Percentiles rank a stretch among this genome's conserved stretches.
Evolutionary conservation across 2,888 invertebrate species (phyloP).

Genomic region (Conops quadrifasciatus): DNA sequence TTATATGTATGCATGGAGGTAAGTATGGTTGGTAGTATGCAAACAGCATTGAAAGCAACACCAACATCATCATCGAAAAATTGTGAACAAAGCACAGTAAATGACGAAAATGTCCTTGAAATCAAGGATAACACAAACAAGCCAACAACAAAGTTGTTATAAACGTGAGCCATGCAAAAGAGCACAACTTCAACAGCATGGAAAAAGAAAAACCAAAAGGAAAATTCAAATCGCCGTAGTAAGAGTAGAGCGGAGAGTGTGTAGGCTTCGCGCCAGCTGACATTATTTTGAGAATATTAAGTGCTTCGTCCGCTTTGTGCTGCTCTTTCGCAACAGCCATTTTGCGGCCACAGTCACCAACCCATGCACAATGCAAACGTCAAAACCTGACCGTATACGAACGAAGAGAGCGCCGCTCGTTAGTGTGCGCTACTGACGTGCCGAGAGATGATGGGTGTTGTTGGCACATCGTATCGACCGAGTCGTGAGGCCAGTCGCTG

Average conservation of each 20-base stretch:
- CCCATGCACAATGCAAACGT: conserved; percentile 4
- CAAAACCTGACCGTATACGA: conserved; percentile 23
- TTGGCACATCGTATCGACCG: conserved; percentile 7
- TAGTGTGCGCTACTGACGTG: not conserved
- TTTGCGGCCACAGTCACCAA: conserved; percentile 23
- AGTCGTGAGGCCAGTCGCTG: conserved; percentile 36
- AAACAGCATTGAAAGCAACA: not conserved
- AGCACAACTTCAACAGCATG: not conserved
- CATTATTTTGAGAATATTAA: conserved; percentile 2
- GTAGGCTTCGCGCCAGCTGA: conserved; percentile 8
- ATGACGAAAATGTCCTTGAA: conserved; percentile 30
- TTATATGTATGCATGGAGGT: not conserved
- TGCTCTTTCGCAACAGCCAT: conserved; percentile 34
- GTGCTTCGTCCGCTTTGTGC: conserved; percentile 8
- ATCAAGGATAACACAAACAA: conserved; percentile 34
- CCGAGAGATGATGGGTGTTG: conserved; percentile 21
- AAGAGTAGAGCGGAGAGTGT: not conserved
- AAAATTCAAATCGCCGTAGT: not conserved
- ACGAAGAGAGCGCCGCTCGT: not conserved
- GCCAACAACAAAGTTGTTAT: conserved; percentile 18
- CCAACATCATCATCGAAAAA: not conserved
- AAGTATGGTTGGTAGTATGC: not conserved
- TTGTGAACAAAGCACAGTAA: conserved; percentile 4
- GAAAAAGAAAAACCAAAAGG: conserved; percentile 12
- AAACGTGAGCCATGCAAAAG: not conserved